Percentiles rank a stretch among this genome's conserved stretches.
These are phyloP conservation scores for Odocoileus virginianus DNA, from an alignment of 2,113 vertebrate species.

Conservation along the genomic window DNA sequence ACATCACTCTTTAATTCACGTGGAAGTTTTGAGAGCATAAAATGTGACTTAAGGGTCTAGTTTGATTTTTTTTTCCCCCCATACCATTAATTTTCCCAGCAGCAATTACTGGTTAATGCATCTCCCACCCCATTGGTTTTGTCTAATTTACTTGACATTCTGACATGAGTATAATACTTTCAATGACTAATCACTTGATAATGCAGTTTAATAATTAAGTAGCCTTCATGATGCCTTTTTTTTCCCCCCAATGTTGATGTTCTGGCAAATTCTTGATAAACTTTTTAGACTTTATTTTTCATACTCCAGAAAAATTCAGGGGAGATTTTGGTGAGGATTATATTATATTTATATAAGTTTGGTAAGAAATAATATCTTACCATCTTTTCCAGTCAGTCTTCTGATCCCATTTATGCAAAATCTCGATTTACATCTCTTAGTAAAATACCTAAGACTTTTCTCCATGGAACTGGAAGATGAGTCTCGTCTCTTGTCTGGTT, in stretches of 20 bases:
- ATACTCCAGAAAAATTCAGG: not conserved
- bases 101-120: not conserved
- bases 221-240: not conserved
- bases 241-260: not conserved
- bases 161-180: not conserved
- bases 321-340: not conserved
- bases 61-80: not conserved
- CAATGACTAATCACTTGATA: not conserved
- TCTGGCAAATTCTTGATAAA: not conserved
- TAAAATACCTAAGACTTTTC: not conserved
- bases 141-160: not conserved
- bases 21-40: slow-evolving; percentile 14
- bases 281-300: slow-evolving; percentile 14
- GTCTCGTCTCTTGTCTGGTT: not conserved
- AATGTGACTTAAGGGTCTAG: not conserved
- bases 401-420: not conserved
- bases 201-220: not conserved
- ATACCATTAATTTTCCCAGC: not conserved
- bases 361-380: not conserved
- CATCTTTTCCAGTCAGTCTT: not conserved
- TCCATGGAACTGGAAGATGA: not conserved
- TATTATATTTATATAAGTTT: not conserved
- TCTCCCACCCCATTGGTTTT: not conserved
- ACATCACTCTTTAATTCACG: not conserved
- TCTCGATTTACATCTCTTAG: not conserved